Base-by-base conservation (phyloP, 1,140 invertebrate species). In the Orchestia grillus region DNA sequence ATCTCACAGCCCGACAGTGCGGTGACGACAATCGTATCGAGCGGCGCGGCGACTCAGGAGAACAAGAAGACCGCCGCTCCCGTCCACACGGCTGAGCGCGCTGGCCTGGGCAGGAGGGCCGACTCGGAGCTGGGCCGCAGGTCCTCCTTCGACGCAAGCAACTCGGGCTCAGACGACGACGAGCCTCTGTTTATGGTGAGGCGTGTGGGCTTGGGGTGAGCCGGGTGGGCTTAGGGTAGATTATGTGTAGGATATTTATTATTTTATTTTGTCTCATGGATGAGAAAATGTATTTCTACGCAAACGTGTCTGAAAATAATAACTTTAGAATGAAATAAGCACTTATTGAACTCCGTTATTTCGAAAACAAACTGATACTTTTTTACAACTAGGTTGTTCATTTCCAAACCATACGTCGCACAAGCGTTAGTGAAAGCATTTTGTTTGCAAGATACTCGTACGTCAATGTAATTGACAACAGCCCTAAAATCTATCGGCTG, bases 121-220 rank as follows among this genome's bases (percentile, higher is more conserved):
- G n/a, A 77, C 44, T 23, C 95, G 44, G 87, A 96, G 40, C 8
- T n/a, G 43, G 45, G 28, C 40, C 92, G 92, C 19, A 44, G 92
- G 11, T 36, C 92, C 40, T 94, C 92, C 44, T 94, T 94, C 28
- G 95, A 96, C 11, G 87, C 96, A 42, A 96, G 95, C 77, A 96
- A 96, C 94, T 92, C 88, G 53, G 95, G 96, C 16, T 96, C 95
- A 41, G 96, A 96, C 47, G 96, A 96, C 28, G 96, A 96, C 43
- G 96, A 96, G 42, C 96, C 96, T n/a, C 91, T 96, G 19, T 96
- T 96, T 53, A 96, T 96, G 95, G 95, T 96, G 44, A 96, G 87
- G 8, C 6, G n/a, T n/a, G n/a, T n/a, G n/a, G n/a, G n/a, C n/a
- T n/a, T n/a, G n/a, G n/a, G n/a, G 40, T 19, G n/a, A n/a, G n/a